Evolutionary conservation across 2,797 vertebrate genomes (phyloP).

Genomic region (Acanthis flammea): DNA sequence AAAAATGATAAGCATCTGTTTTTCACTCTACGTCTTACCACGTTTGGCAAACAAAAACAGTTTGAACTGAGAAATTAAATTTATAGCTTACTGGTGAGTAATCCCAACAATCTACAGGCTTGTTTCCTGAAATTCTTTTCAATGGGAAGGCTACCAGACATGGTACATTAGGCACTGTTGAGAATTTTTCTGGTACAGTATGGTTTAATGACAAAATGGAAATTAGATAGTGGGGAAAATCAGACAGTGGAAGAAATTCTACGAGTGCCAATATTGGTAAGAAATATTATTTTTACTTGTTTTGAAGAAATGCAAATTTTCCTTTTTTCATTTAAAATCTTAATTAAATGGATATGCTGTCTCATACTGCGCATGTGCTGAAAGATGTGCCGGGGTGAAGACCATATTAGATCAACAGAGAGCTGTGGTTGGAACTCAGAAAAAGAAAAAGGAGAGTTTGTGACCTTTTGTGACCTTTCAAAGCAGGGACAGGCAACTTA

Average conservation of each 20-base stretch:
- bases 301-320: background rate
- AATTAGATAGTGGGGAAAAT: background rate
- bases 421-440: background rate
- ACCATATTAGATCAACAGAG: background rate
- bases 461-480: background rate
- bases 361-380: background rate
- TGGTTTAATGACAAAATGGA: background rate
- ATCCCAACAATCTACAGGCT: background rate
- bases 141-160: background rate
- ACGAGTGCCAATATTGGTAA: accelerated
- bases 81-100: background rate
- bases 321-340: background rate
- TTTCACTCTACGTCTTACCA: background rate
- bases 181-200: background rate
- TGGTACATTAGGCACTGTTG: background rate
- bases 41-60: background rate
- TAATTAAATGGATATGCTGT: background rate
- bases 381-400: accelerated
- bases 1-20: background rate
- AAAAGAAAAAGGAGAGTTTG: background rate
- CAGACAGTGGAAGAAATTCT: background rate
- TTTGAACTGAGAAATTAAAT: conserved; percentile 41
- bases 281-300: background rate
- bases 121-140: background rate
- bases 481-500: background rate